Evolutionary conservation across 1,140 invertebrate species (phyloP).

Genomic region (Anastatus disparis): DNA sequence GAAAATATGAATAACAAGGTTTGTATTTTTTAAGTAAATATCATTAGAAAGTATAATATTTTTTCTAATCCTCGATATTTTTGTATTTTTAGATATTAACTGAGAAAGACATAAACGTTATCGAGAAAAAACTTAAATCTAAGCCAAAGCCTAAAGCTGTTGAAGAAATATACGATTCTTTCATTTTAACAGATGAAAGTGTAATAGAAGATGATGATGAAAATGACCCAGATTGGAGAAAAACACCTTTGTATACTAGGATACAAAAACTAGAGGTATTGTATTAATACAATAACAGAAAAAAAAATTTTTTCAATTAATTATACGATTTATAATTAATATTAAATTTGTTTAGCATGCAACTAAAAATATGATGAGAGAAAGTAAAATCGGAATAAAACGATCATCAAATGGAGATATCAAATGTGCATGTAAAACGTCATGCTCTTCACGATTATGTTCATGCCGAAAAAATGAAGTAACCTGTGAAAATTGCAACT

Average conservation of each 20-base stretch:
- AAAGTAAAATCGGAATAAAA: constrained; percentile 56
- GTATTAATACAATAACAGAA: neutral
- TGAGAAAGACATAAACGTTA: constrained; percentile 29
- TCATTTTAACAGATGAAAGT: constrained; percentile 48
- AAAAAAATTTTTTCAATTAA: neutral
- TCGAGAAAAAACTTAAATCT: constrained; percentile 11
- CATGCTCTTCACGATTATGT: constrained; percentile 70
- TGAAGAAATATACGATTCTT: constrained; percentile 23
- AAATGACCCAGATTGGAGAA: constrained; percentile 77
- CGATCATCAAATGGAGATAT: constrained; percentile 66
- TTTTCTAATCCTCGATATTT: neutral
- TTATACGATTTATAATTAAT: constrained; percentile 28
- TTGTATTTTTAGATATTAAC: constrained; percentile 35
- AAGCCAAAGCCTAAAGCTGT: neutral
- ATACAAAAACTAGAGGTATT: constrained; percentile 49
- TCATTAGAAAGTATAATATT: neutral
- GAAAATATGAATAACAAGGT: constrained; percentile 33
- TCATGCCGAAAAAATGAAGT: constrained; percentile 67
- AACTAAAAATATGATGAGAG: constrained; percentile 39
- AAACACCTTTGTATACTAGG: constrained; percentile 69
- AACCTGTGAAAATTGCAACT: constrained; percentile 69
- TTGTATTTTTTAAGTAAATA: constrained; percentile 4
- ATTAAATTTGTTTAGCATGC: constrained; percentile 47
- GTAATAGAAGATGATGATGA: constrained; percentile 62
- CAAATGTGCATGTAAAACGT: constrained; percentile 72